Evolutionary conservation across 92 coral and sea anemone genomes (phyloP), one percentile per base, ranked within the genome.

Genomic region (Anthopleura xanthogrammica): DNA sequence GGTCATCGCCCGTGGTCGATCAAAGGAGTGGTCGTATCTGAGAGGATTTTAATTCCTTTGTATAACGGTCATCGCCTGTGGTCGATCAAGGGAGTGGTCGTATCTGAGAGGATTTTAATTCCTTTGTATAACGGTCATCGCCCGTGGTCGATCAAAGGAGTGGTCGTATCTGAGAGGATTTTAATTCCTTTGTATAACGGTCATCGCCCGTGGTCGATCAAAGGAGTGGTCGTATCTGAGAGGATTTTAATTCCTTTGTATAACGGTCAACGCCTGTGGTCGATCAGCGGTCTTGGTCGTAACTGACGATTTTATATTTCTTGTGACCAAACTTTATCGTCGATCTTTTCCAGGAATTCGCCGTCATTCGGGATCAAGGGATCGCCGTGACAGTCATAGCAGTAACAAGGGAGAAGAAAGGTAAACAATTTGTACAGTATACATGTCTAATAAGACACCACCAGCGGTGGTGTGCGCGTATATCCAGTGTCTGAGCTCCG

Each of bases 321-420:
- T 11, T 68, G 1, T 29, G 24, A 57, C 58, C 41, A 76, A 76
- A n/a, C 42, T 76, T 0, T 5, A 41, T 41, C 48, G 41, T 46
- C 57, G 23, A 20, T 24, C 14, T 24, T 42, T 39, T 39, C 14
- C 73, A 84, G 87, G 87, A 10, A 60, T 17, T 19, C 87, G 81
- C 22, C 81, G 42, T 10, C 87, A 77, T 50, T 84, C 86, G 36
- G 80, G 42, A 78, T 83, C 87, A 55, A 85, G 88, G 41, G 88
- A 85, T 22, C 66, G 88, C 12, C 83, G 52, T 52, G 88, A 85
- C 46, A 85, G 83, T 48, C 79, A 83, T 57, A 60, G 75, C 40
- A 81, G 74, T 68, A 36, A 42, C 74, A 68, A 42, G 60, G 42
- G 55, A 77, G 88, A 85, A 46, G 88, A 85, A 29, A 85, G 88